A percentile compares a stretch with the other conserved stretches of the same genome.
Evolutionary conservation across 2,113 vertebrate species (phyloP).

Genomic region (Chloroceryle aenea): DNA sequence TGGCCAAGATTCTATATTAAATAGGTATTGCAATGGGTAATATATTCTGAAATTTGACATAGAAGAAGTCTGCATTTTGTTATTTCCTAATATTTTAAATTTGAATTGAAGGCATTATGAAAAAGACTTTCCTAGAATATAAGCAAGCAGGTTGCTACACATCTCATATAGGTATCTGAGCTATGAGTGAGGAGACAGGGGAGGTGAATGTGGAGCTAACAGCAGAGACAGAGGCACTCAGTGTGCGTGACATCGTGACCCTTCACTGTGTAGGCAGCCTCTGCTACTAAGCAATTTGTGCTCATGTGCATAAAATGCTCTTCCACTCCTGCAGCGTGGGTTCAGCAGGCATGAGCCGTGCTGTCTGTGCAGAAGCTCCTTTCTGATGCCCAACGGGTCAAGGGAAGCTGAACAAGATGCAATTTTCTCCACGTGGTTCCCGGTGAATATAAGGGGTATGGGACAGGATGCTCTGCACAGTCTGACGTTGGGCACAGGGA

Average conservation of each 20-base stretch:
- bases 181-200: not conserved
- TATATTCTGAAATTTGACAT: not conserved
- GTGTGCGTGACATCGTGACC: not conserved
- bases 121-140: not conserved
- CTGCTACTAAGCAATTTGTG: not conserved
- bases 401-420: not conserved
- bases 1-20: not conserved
- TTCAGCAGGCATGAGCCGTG: accelerated
- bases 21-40: not conserved
- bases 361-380: not conserved
- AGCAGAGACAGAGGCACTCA: not conserved
- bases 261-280: not conserved
- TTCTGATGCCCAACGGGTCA: not conserved
- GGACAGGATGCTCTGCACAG: not conserved
- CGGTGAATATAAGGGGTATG: not conserved
- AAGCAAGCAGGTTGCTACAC: not conserved
- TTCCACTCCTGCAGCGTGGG: not conserved
- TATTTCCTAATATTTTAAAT: not conserved
- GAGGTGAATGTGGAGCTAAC: not conserved
- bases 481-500: not conserved
- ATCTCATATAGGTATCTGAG: not conserved
- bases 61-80: not conserved
- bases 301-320: not conserved
- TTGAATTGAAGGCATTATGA: not conserved
- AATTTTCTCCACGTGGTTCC: not conserved